These are phyloP conservation scores for Diarsia rubi DNA, from an alignment of 2,888 invertebrate species.

Conservation along the genomic window DNA sequence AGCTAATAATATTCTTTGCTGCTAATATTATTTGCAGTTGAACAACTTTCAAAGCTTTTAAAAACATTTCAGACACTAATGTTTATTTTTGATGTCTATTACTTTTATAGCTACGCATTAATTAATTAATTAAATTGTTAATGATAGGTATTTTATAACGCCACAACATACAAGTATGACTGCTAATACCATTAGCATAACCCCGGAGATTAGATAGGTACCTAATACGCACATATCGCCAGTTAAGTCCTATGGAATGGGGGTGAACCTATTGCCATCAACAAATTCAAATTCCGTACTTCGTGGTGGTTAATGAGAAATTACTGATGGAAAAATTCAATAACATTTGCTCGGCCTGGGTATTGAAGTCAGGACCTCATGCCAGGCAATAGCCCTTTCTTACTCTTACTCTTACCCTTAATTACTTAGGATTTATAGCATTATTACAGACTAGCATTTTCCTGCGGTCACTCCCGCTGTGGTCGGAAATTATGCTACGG, in stretches of 20 bases:
- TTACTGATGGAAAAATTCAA: no score
- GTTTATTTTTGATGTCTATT: not conserved
- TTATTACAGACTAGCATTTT: no score
- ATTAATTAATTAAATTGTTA: not conserved
- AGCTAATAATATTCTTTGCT: not conserved
- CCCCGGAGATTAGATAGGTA: not conserved
- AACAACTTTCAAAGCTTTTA: slow-evolving; percentile 26
- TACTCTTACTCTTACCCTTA: no score
- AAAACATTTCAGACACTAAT: slow-evolving; percentile 10
- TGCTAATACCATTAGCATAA: not conserved
- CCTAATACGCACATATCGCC: not conserved
- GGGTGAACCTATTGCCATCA: no score
- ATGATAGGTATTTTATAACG: not conserved
- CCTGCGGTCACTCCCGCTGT: no score
- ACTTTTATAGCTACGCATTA: not conserved
- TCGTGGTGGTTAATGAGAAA: not conserved
- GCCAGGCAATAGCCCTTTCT: no score
- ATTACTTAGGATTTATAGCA: no score
- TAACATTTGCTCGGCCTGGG: no score
- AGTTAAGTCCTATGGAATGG: no score
- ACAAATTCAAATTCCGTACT: no score
- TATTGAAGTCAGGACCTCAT: no score
- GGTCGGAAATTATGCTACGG: no score
- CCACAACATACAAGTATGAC: not conserved
- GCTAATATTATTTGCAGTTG: not conserved